These are phyloP conservation scores for Vireo altiloquus DNA, from an alignment of 2,113 vertebrate genomes.

Conservation along the genomic window DNA sequence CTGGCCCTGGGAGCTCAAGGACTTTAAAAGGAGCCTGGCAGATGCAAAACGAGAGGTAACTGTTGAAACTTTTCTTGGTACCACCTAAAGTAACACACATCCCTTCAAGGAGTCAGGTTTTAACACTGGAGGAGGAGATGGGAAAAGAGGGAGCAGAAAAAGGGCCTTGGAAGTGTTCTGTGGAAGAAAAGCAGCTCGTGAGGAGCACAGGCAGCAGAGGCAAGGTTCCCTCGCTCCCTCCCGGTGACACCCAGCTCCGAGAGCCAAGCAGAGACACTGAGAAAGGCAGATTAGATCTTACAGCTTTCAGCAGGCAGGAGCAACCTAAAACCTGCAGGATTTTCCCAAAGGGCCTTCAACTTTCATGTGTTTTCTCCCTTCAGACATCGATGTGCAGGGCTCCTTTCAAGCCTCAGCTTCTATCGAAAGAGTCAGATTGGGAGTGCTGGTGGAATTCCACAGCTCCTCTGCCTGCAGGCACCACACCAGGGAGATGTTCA, in stretches of 20 bases:
- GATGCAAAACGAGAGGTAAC: not conserved
- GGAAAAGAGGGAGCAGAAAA: not conserved
- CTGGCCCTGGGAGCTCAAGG: not conserved
- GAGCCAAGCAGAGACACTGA: not conserved
- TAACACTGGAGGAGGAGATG: not conserved
- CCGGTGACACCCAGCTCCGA: not conserved
- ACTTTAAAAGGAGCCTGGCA: not conserved
- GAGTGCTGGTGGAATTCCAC: not conserved
- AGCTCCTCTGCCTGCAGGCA: not conserved
- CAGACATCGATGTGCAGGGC: not conserved
- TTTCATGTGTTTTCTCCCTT: not conserved
- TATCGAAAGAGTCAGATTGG: not conserved
- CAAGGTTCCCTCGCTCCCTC: not conserved
- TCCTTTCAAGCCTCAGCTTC: slow-evolving; percentile 22
- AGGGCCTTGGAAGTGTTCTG: not conserved
- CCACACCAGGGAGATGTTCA: not conserved
- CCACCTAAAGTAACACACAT: not conserved
- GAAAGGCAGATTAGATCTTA: not conserved
- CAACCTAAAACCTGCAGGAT: not conserved
- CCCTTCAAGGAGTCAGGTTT: not conserved
- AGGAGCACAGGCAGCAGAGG: not conserved
- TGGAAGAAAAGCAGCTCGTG: not conserved
- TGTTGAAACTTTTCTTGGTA: not conserved
- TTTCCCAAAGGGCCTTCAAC: not conserved
- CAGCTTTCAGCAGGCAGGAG: not conserved